Evolutionary conservation across 2,113 vertebrate species (phyloP), one percentile per base, ranked within the genome.

Genomic region (Atlantisia rogersi): DNA sequence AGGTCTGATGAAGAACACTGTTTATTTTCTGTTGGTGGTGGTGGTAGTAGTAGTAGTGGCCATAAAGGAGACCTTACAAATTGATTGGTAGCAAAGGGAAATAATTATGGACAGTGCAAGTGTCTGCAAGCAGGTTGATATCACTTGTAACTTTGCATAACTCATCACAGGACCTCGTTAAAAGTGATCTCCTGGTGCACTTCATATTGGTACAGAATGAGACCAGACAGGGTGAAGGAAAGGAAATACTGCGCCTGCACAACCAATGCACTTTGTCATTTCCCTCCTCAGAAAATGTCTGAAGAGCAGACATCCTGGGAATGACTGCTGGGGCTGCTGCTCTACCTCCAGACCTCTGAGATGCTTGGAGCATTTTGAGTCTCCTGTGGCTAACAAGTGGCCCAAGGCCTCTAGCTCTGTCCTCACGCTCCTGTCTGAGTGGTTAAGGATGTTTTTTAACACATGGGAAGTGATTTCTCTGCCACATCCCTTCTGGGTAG

Each of bases 391-490:
- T 90, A 91, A 79, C 56, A 89, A 90, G 86, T 28, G 52, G 76
- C 86, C 93, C 83, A 83, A 84, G 63, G 84, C 88, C 4, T 0
- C 64, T 28, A 67, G 39, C 73, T 86, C 87, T 65, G 58, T 32
- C 35, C 82, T 73, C 89, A 76, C 91, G 56, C 67, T 73, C 17
- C 91, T 83, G 82, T 87, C 19, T 88, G 64, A 56, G 56, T 63
- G 40, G 67, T 79, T 91, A 93, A 90, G 26, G 50, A 25, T 89
- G 79, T 10, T 22, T 29, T 18, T 67, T 44, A 73, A 77, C 65
- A 80, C 77, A 91, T 55, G 67, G 74, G 15, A 90, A 75, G 82
- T n/a, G 95, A 93, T 94, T 96, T 93, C 31, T 62, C 56, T 71
- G 90, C 71, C 71, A 60, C 56, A 60, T 88, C 52, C 76, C 82